Percentiles rank a stretch among this genome's conserved stretches.
Conservation (phyloP, 1,140 invertebrate species). For the Drosophila insularis region DNA sequence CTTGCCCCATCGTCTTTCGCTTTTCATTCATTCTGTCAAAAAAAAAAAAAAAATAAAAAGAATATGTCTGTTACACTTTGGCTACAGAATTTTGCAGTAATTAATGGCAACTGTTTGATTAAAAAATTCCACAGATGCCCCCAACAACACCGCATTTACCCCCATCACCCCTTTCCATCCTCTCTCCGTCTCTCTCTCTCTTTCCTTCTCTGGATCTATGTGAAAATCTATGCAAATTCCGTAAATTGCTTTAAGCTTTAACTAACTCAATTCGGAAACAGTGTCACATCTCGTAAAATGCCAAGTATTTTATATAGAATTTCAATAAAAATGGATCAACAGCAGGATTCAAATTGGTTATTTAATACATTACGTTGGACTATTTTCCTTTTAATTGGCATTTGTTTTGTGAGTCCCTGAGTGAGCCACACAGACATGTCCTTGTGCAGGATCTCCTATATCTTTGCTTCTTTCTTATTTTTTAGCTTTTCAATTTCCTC, state of each 20-base stretch:
- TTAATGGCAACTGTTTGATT: slow-evolving; percentile 81
- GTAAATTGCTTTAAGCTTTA: slow-evolving; percentile 28
- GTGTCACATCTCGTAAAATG: neutral
- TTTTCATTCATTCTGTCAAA: slow-evolving; percentile 73
- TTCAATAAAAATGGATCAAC: neutral
- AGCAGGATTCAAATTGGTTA: neutral
- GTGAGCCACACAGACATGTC: neutral
- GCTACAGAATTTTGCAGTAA: slow-evolving; percentile 79
- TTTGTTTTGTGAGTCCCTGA: slow-evolving; percentile 15
- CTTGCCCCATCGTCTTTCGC: slow-evolving; percentile 52
- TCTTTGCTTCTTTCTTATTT: neutral
- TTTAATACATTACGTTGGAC: neutral
- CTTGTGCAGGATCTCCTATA: neutral
- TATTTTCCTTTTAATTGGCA: neutral
- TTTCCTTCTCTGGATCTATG: neutral
- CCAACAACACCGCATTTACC: neutral
- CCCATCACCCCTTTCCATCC: neutral
- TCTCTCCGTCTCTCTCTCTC: neutral
- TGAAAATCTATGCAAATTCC: slow-evolving; percentile 68
- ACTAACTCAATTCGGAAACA: neutral
- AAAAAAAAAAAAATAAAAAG: slow-evolving; percentile 12
- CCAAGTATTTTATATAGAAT: slow-evolving; percentile 1
- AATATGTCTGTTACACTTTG: slow-evolving; percentile 79
- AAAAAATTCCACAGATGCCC: slow-evolving; percentile 69
- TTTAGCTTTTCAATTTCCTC: neutral